These are phyloP conservation scores for Stegastes partitus DNA, from an alignment of 2,113 vertebrate genomes.

Conservation along the genomic window DNA sequence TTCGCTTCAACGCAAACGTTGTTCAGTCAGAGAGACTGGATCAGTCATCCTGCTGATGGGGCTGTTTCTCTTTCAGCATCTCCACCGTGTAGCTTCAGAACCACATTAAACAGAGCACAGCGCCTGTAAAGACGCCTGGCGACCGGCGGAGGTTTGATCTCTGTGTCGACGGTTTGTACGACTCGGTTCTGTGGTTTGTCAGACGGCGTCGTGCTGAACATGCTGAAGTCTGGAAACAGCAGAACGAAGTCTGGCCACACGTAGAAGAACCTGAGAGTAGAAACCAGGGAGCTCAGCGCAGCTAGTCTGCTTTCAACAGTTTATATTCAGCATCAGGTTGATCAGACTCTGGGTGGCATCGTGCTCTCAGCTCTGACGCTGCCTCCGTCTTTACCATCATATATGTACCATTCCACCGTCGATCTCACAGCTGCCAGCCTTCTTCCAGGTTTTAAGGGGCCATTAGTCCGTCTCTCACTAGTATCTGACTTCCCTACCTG, in stretches of 20 bases:
- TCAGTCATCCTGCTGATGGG: not conserved
- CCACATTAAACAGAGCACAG: not conserved
- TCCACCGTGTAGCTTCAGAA: not conserved
- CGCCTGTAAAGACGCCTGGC: not conserved
- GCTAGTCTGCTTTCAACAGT: too few relatives aligned
- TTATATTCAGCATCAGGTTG: too few relatives aligned
- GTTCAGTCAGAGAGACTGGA: not conserved
- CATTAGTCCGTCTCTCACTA: not conserved
- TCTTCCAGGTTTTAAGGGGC: not conserved
- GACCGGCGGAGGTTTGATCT: not conserved
- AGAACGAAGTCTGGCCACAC: too few relatives aligned
- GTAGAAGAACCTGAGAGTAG: too few relatives aligned
- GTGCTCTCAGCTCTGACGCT: too few relatives aligned
- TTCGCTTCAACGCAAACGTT: constrained; percentile 5
- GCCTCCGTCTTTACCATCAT: too few relatives aligned
- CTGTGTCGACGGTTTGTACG: not conserved
- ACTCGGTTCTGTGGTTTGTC: not conserved
- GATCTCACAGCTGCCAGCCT: not conserved
- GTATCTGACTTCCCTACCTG: not conserved
- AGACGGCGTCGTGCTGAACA: not conserved
- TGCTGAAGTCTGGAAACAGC: not conserved
- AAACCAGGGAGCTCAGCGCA: too few relatives aligned
- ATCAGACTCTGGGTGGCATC: too few relatives aligned
- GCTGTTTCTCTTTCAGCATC: not conserved
- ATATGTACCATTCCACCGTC: too few relatives aligned